Conservation (phyloP, 2,888 invertebrate species). For the Tineola bisselliella region DNA sequence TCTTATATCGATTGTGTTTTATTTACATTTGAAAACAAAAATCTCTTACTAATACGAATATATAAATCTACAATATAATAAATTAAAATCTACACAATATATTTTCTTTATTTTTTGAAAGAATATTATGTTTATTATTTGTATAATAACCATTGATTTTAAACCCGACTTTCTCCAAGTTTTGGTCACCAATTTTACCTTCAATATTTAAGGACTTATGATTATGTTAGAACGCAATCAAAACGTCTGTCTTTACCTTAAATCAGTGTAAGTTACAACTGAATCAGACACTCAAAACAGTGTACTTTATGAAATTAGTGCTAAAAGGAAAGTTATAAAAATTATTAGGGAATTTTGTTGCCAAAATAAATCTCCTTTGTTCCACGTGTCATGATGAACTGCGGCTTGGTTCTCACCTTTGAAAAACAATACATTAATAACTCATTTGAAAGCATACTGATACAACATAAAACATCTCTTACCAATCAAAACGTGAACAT, state of each 20-base stretch:
- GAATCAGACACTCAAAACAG: too few species aligned
- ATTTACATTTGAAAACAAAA: not conserved
- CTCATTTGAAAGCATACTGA: not conserved
- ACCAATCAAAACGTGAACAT: slow-evolving; percentile 77
- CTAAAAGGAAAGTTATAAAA: slow-evolving; percentile 25
- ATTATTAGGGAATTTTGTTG: slow-evolving; percentile 34
- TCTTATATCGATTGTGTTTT: not conserved
- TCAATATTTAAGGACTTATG: too few species aligned
- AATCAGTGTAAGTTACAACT: too few species aligned
- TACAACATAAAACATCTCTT: slow-evolving; percentile 25
- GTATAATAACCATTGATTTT: too few species aligned
- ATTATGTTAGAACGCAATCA: too few species aligned
- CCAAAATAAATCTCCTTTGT: slow-evolving; percentile 57
- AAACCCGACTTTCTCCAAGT: too few species aligned
- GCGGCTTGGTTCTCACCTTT: slow-evolving; percentile 72
- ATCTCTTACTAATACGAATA: too few species aligned
- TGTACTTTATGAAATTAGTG: slow-evolving; percentile 17
- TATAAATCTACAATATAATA: not conserved
- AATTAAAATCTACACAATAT: not conserved
- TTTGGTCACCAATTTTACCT: too few species aligned
- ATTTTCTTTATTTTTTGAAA: too few species aligned
- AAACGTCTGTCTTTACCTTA: too few species aligned
- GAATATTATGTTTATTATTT: too few species aligned
- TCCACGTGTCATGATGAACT: slow-evolving; percentile 72
- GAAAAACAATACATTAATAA: slow-evolving; percentile 19